Evolutionary conservation across 2,113 vertebrate species (phyloP).

Genomic region (Gavia stellata): DNA sequence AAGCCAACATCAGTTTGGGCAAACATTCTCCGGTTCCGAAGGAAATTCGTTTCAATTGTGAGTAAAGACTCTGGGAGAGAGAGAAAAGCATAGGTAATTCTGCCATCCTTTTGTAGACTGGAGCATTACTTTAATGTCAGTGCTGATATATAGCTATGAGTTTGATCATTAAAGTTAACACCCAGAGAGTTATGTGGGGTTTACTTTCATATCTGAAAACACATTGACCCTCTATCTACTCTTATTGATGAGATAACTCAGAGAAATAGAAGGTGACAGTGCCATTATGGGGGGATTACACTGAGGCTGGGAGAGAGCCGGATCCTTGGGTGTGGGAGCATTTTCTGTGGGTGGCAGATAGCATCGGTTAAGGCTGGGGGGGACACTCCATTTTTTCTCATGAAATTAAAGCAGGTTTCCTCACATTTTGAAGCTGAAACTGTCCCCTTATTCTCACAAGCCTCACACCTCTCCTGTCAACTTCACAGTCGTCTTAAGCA

Average conservation of each 20-base stretch:
- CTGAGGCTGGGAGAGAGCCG: neutral
- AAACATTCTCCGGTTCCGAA: neutral
- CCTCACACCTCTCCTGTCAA: neutral
- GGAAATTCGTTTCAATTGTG: constrained; percentile 14
- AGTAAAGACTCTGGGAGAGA: neutral
- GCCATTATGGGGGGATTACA: constrained; percentile 1
- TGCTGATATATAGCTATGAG: constrained; percentile 44
- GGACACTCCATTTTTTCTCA: neutral
- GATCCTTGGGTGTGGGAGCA: neutral
- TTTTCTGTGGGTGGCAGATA: neutral
- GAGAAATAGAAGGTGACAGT: constrained; percentile 46
- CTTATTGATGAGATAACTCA: constrained; percentile 57
- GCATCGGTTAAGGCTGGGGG: neutral
- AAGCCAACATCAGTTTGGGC: neutral
- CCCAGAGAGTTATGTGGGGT: constrained; percentile 31
- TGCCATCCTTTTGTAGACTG: neutral
- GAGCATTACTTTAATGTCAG: constrained; percentile 49
- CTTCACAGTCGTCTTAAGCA: neutral
- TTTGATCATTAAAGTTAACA: constrained; percentile 57
- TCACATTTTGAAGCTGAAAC: neutral
- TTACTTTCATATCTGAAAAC: constrained; percentile 51
- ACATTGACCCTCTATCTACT: constrained; percentile 40
- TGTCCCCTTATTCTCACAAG: neutral
- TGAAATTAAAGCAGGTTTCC: neutral
- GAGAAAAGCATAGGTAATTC: constrained; percentile 15